These are phyloP conservation scores for Carcharodon carcharias DNA, from an alignment of 2,797 vertebrate species.

Conservation along the genomic window DNA sequence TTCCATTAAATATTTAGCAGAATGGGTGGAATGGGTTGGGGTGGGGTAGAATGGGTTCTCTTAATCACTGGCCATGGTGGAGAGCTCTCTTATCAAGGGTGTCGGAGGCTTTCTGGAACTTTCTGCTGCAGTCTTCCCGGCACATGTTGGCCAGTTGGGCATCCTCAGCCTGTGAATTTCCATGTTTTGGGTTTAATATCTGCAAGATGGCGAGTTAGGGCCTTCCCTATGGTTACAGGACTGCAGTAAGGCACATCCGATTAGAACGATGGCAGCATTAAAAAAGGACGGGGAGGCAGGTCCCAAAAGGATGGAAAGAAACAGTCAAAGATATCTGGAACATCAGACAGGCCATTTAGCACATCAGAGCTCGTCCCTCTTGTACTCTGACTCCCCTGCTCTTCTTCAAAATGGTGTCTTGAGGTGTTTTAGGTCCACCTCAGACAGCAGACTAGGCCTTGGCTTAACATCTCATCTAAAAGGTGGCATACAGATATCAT, in stretches of 20 bases:
- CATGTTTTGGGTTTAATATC: background rate
- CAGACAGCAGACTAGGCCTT: background rate
- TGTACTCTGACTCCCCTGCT: background rate
- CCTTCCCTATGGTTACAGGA: no score
- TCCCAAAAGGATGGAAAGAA: background rate
- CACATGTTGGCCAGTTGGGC: background rate
- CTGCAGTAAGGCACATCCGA: background rate
- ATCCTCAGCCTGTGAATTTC: background rate
- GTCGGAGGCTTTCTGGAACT: background rate
- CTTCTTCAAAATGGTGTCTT: background rate
- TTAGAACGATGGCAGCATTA: background rate
- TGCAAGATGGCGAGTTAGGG: background rate
- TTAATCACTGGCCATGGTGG: background rate
- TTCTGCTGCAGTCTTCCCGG: background rate
- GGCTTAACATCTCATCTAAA: background rate
- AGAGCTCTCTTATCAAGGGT: background rate
- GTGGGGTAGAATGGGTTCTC: background rate
- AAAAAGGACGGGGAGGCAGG: background rate
- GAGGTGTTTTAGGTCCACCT: background rate
- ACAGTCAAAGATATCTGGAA: background rate
- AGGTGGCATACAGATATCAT: background rate
- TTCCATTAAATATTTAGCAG: no score
- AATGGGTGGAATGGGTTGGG: no score
- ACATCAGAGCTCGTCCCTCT: background rate
- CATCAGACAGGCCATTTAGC: background rate